Percentiles rank a stretch among this genome's conserved stretches.
These are phyloP conservation scores for Siphonodentalium dalli DNA, from an alignment of 2,888 invertebrate species.

Conservation along the genomic window DNA sequence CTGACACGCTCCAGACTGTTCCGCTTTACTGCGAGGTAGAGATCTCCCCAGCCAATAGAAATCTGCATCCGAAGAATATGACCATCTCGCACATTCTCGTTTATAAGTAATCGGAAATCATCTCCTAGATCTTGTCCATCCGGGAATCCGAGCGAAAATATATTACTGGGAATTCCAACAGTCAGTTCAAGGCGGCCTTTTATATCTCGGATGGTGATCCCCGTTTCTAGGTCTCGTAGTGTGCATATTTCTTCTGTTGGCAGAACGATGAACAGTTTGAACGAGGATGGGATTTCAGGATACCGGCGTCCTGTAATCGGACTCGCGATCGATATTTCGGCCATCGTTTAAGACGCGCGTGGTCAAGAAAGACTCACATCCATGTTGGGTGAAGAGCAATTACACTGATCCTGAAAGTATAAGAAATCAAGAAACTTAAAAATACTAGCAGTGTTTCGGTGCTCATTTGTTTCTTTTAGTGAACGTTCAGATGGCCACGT, in stretches of 20 bases:
- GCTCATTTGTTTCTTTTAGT: too few species aligned
- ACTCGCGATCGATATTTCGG: too few species aligned
- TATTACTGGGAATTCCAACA: constrained; percentile 43
- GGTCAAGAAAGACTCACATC: too few species aligned
- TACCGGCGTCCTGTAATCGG: too few species aligned
- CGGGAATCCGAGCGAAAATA: constrained; percentile 39
- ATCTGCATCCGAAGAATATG: constrained; percentile 39
- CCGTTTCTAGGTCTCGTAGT: constrained; percentile 38
- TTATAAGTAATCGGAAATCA: constrained; percentile 36
- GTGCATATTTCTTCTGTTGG: constrained; percentile 46
- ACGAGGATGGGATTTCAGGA: too few species aligned
- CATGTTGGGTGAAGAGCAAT: too few species aligned
- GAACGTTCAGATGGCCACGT: too few species aligned
- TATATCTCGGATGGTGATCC: constrained; percentile 36
- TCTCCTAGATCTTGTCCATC: constrained; percentile 38
- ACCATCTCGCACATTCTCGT: constrained; percentile 45
- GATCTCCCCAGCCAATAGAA: constrained; percentile 37
- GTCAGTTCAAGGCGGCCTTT: constrained; percentile 41
- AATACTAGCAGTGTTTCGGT: too few species aligned
- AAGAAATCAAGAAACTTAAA: too few species aligned
- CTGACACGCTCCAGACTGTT: constrained; percentile 39
- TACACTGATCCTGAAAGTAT: too few species aligned
- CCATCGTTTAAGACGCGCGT: too few species aligned
- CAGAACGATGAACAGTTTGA: constrained; percentile 45
- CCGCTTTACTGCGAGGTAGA: constrained; percentile 30